These are phyloP conservation scores for Cyclargus thomasi DNA, from an alignment of 1,140 invertebrate genomes.

Conservation along the genomic window DNA sequence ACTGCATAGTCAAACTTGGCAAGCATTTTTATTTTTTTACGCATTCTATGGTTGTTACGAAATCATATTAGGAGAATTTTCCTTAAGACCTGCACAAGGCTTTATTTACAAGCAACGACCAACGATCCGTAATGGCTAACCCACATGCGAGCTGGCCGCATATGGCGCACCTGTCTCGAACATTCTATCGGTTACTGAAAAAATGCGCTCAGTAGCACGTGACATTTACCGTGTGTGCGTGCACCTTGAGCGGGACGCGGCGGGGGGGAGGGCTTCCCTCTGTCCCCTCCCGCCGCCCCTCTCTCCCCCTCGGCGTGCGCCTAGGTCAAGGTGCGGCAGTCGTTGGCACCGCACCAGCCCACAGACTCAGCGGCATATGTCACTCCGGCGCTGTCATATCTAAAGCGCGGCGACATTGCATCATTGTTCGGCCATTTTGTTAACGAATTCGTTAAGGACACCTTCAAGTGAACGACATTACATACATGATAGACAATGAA, in stretches of 20 bases:
- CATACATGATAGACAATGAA: too few species aligned
- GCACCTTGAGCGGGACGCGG: constrained; percentile 19
- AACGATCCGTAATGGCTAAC: too few species aligned
- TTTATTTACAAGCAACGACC: too few species aligned
- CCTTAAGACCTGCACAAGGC: too few species aligned
- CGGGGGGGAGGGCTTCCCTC: too few species aligned
- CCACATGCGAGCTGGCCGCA: too few species aligned
- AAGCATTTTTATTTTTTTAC: too few species aligned
- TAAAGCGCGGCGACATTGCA: constrained; percentile 9
- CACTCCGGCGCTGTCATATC: neutral
- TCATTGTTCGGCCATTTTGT: neutral
- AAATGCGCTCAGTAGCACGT: neutral
- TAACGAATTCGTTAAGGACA: neutral
- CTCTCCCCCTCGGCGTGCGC: constrained; percentile 24
- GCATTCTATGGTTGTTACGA: too few species aligned
- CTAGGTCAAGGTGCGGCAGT: constrained; percentile 56
- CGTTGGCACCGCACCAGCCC: constrained; percentile 53
- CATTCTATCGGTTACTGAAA: neutral
- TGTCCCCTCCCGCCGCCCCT: too few species aligned
- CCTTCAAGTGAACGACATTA: neutral
- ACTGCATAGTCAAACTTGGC: neutral
- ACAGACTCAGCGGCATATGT: neutral
- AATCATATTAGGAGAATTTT: too few species aligned
- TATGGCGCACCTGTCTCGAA: too few species aligned
- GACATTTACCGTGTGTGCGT: neutral